phyloP scores from a whole-genome alignment of 2,888 invertebrate genomes.

The Chironomus tentans region DNA sequence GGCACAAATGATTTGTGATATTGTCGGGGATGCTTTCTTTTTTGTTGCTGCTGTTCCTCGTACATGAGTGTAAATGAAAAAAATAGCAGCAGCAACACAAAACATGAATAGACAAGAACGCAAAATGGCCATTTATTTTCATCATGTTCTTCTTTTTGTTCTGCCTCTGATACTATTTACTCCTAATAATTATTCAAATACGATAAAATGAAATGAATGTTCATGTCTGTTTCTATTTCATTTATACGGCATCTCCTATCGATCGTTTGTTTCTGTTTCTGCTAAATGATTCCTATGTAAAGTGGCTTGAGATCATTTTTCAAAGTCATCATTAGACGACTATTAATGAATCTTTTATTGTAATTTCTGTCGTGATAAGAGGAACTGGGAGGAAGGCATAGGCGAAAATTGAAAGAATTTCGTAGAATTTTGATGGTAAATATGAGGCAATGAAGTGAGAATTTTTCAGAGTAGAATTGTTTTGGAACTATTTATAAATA shows the following conservation, averaged over 20 bases:
- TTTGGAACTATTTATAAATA: no score
- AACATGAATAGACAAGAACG: neutral
- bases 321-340: slow-evolving; percentile 5
- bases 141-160: neutral
- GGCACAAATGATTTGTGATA: neutral
- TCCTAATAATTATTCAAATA: neutral
- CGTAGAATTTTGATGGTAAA: no score
- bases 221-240: neutral
- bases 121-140: neutral
- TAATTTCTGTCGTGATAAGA: neutral
- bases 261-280: neutral
- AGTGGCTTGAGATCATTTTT: neutral
- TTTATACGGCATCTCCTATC: neutral
- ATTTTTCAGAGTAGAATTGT: no score
- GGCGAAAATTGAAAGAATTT: no score
- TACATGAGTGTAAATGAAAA: neutral
- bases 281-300: neutral
- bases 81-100: no score
- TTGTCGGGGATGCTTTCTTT: neutral
- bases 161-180: neutral
- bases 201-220: neutral
- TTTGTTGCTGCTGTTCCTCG: neutral
- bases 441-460: no score
- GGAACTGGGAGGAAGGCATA: no score
- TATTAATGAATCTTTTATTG: neutral